Evolutionary conservation across 2,888 invertebrate species (phyloP).

Genomic region (Eupithecia exiguata): DNA sequence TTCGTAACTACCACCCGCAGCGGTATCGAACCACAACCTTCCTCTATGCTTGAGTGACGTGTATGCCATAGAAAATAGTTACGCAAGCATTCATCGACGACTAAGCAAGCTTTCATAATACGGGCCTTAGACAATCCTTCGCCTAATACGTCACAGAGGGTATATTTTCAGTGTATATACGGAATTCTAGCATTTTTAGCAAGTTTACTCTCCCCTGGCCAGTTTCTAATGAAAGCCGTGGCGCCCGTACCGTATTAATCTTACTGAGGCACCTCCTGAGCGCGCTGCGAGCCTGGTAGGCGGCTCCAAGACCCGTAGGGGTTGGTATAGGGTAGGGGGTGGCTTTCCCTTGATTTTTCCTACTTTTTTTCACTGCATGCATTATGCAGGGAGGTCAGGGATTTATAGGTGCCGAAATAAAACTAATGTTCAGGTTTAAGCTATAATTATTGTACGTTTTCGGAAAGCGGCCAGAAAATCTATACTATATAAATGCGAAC

Average conservation of each 20-base stretch:
- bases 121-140: neutral
- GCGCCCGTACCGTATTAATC: slow-evolving; percentile 81
- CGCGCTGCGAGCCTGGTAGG: slow-evolving; percentile 76
- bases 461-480: neutral
- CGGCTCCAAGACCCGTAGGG: slow-evolving; percentile 65
- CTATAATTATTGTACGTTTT: slow-evolving; percentile 21
- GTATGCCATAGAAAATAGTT: too few relatives aligned
- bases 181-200: slow-evolving; percentile 50
- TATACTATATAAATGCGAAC: too few relatives aligned
- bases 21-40: neutral
- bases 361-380: slow-evolving; percentile 67
- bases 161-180: slow-evolving; percentile 6
- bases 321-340: slow-evolving; percentile 55
- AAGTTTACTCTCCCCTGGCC: slow-evolving; percentile 54
- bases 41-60: too few relatives aligned
- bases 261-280: slow-evolving; percentile 67
- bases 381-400: slow-evolving; percentile 72
- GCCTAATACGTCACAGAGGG: neutral
- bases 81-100: too few relatives aligned
- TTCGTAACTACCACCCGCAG: neutral
- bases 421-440: slow-evolving; percentile 56
- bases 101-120: too few relatives aligned
- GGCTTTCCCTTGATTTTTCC: slow-evolving; percentile 69
- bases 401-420: slow-evolving; percentile 77
- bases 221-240: slow-evolving; percentile 80